A percentile compares a stretch with the other conserved stretches of the same genome.
Evolutionary conservation across 92 coral and sea anemone genomes (phyloP).

Genomic region (Porites evermanni): DNA sequence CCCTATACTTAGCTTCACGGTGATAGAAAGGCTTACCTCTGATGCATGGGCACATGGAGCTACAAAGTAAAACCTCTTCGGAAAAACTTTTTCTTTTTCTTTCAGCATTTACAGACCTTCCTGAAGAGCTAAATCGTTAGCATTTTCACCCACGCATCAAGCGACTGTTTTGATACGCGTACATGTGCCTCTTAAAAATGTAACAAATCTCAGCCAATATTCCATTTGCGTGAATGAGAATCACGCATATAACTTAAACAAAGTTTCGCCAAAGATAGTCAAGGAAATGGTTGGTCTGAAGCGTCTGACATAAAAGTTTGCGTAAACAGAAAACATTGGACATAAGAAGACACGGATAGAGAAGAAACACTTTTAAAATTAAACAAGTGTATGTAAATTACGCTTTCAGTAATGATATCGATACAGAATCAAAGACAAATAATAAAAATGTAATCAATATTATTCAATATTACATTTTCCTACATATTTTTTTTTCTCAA

Average conservation of each 20-base stretch:
- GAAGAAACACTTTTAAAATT: constrained; percentile 9
- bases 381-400: constrained; percentile 18
- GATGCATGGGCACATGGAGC: no score
- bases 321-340: constrained; percentile 11
- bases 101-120: no score
- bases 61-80: no score
- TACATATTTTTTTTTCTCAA: not conserved
- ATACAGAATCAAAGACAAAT: not conserved
- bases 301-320: constrained; percentile 7
- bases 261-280: constrained; percentile 22
- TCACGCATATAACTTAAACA: not conserved
- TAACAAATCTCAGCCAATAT: constrained; percentile 9
- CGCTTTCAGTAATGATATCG: not conserved
- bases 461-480: not conserved
- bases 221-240: not conserved
- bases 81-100: no score
- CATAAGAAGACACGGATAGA: not conserved
- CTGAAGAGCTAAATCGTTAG: no score
- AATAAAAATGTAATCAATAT: not conserved
- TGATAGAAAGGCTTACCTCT: no score
- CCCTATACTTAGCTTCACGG: no score
- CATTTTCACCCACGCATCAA: no score
- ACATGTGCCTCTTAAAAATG: not conserved
- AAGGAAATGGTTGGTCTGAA: constrained; percentile 11
- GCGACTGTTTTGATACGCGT: not conserved